These are phyloP conservation scores for Drosophila aldrichi DNA, from an alignment of 2,888 invertebrate genomes.

Conservation along the genomic window DNA sequence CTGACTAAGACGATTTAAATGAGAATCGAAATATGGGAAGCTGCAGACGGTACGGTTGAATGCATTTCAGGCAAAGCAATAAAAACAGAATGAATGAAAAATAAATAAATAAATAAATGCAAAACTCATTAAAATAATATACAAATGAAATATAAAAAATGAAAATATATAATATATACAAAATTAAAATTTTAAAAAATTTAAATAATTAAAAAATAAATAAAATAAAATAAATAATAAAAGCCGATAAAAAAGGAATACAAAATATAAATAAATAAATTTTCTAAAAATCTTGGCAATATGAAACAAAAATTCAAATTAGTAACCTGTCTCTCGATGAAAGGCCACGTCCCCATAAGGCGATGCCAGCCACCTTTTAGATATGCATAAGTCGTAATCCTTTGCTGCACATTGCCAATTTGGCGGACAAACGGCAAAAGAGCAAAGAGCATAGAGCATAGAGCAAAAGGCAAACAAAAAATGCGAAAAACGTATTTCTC, in stretches of 20 bases:
- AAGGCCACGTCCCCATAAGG: background rate
- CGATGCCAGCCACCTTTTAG: background rate
- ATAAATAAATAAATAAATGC: background rate
- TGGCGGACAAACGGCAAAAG: constrained; percentile 15
- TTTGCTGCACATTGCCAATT: constrained; percentile 47
- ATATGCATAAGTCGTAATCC: constrained; percentile 26
- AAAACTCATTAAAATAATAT: background rate
- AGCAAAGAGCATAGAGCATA: background rate
- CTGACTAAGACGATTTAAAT: background rate
- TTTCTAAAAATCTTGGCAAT: no score
- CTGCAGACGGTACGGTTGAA: background rate
- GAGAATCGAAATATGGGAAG: background rate
- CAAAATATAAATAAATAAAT: no score
- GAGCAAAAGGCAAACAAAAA: constrained; percentile 43
- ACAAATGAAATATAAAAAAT: background rate
- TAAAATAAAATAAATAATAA: background rate
- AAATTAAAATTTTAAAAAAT: background rate
- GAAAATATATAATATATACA: background rate
- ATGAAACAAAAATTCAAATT: no score
- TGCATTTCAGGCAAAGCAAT: background rate
- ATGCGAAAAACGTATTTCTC: constrained; percentile 48
- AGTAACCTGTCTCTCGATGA: no score
- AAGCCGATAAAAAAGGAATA: no score
- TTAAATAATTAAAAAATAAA: no score
- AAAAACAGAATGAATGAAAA: background rate